phyloP scores from a whole-genome alignment of 2,888 invertebrate species.

The Polydrusus pterygomalis region DNA sequence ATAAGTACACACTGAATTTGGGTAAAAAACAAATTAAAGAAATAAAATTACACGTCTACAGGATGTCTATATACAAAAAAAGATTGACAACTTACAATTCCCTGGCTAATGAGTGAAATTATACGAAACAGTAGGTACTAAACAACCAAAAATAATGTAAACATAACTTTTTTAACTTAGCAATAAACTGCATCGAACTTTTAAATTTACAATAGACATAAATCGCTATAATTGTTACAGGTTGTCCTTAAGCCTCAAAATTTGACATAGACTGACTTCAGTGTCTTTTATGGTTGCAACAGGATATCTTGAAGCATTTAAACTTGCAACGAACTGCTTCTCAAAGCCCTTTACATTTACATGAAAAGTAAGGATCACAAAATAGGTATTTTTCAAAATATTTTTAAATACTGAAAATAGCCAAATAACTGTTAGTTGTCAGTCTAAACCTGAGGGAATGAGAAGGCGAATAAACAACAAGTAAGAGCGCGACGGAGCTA shows the following conservation, averaged over 20 bases:
- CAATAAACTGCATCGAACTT: background rate
- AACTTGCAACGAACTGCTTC: too few species aligned
- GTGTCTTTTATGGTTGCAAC: background rate
- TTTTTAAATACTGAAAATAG: background rate
- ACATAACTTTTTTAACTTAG: background rate
- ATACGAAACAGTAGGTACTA: background rate
- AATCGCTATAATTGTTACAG: too few species aligned
- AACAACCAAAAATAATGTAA: background rate
- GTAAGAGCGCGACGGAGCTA: slow-evolving; percentile 20
- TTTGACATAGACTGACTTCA: background rate
- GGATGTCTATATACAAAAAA: slow-evolving; percentile 54
- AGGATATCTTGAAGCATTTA: too few species aligned
- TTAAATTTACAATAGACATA: too few species aligned
- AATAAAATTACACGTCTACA: slow-evolving; percentile 52
- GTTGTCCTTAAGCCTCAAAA: too few species aligned
- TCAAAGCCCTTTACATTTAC: background rate
- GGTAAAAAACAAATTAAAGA: slow-evolving; percentile 55
- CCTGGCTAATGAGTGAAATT: slow-evolving; percentile 1
- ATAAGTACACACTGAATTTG: slow-evolving; percentile 69
- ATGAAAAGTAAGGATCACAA: too few species aligned
- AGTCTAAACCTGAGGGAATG: slow-evolving; percentile 67
- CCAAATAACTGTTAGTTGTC: slow-evolving; percentile 14
- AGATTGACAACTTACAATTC: slow-evolving; percentile 34
- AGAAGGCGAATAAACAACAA: slow-evolving; percentile 66
- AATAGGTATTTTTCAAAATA: background rate